Percentiles rank a stretch among this genome's conserved stretches.
Conservation (phyloP, 2,888 invertebrate genomes). For the Pterobdella sp. region DNA sequence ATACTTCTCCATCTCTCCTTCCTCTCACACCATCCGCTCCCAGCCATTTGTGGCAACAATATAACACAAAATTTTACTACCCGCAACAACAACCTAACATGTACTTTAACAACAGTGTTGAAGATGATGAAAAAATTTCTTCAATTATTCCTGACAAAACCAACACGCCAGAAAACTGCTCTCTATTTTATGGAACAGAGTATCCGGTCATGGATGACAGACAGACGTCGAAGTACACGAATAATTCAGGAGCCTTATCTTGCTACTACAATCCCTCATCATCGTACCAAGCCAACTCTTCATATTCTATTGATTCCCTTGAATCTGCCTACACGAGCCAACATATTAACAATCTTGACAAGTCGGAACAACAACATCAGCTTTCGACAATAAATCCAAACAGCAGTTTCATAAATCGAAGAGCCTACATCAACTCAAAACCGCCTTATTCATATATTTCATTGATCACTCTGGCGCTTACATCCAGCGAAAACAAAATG, state of each 20-base stretch:
- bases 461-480: slow-evolving; percentile 97
- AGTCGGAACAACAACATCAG: slow-evolving; percentile 6
- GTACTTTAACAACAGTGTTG: not conserved
- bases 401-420: slow-evolving; percentile 50
- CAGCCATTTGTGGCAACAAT: slow-evolving; percentile 5
- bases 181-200: not conserved
- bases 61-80: not conserved
- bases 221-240: not conserved
- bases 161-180: not conserved
- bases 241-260: not conserved
- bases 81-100: not conserved
- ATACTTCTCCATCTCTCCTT: not conserved
- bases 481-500: slow-evolving; percentile 89
- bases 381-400: not conserved
- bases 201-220: slow-evolving; percentile 1
- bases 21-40: not conserved
- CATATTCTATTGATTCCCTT: slow-evolving; percentile 19
- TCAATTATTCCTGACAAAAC: not conserved
- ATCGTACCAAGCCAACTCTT: not conserved
- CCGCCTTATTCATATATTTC: slow-evolving; percentile 94
- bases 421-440: slow-evolving; percentile 77
- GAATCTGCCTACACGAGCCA: slow-evolving; percentile 15
- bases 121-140: not conserved
- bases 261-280: slow-evolving; percentile 5
- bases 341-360: not conserved